A percentile compares a stretch with the other conserved stretches of the same genome.
Conservation (phyloP, 1,140 invertebrate genomes). For the Formica selysi region DNA sequence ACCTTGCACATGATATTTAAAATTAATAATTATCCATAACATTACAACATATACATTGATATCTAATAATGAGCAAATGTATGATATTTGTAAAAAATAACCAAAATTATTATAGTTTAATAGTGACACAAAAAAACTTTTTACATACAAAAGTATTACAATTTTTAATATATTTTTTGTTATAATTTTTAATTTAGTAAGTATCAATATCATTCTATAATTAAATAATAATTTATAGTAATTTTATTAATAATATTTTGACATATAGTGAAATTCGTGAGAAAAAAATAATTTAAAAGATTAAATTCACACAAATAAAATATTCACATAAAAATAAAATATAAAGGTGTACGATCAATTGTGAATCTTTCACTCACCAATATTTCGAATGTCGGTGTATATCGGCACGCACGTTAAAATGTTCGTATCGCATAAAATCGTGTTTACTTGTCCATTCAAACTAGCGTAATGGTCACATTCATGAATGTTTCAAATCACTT, state of each 20-base stretch:
- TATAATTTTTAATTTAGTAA: no score
- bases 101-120: neutral
- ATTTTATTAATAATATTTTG: neutral
- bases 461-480: neutral
- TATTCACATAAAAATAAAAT: neutral
- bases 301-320: neutral
- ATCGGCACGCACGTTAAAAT: slow-evolving; percentile 1
- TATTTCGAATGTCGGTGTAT: neutral
- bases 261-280: neutral
- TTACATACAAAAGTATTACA: no score
- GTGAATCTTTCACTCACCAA: slow-evolving; percentile 28
- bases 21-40: slow-evolving; percentile 11
- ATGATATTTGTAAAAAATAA: neutral
- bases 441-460: slow-evolving; percentile 8
- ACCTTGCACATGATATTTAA: neutral
- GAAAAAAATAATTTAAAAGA: neutral
- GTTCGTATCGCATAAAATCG: slow-evolving; percentile 28
- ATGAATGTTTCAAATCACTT: neutral
- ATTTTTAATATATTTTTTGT: no score
- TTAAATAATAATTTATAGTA: no score
- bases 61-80: neutral
- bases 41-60: neutral
- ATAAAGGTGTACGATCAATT: neutral
- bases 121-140: neutral
- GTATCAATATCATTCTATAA: no score